Base-by-base conservation (phyloP, 2,113 vertebrate species). In the Menidia beryllina region DNA sequence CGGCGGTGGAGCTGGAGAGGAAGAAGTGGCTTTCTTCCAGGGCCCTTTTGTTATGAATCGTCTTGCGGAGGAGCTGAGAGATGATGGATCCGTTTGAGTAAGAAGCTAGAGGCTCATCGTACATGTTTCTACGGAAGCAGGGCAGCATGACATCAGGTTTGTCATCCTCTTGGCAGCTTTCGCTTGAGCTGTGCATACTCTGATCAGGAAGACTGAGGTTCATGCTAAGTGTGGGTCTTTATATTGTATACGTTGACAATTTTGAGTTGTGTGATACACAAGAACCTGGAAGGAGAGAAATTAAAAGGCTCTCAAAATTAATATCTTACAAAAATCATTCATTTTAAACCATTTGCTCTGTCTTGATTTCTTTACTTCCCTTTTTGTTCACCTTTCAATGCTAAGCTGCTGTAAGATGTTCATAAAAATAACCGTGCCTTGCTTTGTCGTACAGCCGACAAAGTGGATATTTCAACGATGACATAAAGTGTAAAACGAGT, bases 61-160 rank as follows among this genome's bases (percentile, higher is more conserved):
- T 79, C 88, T 94, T 94, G 38, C 89, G 91, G 59, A 95, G 92
- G 50, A 95, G 92, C 21, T 94, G 93, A 7, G 95, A 92, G 55
- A 94, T 93, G 64, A 96, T 92, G 52, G 94, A 92, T 4, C 81
- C 62, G 0, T 25, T 93, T 71, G 92, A 78, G 69, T 93, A 94
- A 1, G 91, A 75, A 26, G 93, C 72, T 61, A 94, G 85, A 47
- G 90, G 86, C 53, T 92, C 90, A 5, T 93, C 89, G 0, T 91
- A 93, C 72, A 86, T 64, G 60, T 82, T 91, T 66, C 86, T 89
- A 61, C 91, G 91, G 78, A 94, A 94, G 77, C 83, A 92, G 30
- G 91, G 86, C 41, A 92, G 39, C 84, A 92, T 85, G 39, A 91
- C 63, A 30, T 92, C 89, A 0, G 66, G 52, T 75, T 93, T 93